Base-by-base conservation (phyloP, 2,888 invertebrate species). In the Oligia strigilis region DNA sequence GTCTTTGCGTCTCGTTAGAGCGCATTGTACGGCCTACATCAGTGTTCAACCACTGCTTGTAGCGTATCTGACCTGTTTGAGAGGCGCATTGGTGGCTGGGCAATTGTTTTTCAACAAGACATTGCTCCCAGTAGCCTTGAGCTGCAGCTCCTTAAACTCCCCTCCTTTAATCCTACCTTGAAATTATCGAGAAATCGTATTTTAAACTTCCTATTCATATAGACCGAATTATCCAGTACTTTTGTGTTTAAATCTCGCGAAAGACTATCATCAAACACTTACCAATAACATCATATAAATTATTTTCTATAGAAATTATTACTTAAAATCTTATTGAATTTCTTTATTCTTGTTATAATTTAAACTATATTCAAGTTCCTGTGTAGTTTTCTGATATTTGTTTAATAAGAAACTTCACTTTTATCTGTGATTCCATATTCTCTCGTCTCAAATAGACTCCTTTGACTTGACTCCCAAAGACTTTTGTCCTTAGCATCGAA, bases 31-130 rank as follows among this genome's bases (percentile, higher is more conserved):
- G 95, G 91, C 96, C 95, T 94, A 91, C 96, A 94, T 82, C 88
- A 87, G 95, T 96, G 96, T 89, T 97, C 96, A 97, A 97, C 96
- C 95, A 95, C 94, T 92, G 89, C 0, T 90, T 96, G 97, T 94
- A 93, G 87, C 46, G 94, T 96, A 95, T 95, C 96, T 96, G 95
- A 94, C 93, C 87, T 80, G 73, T 81, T 78, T 81, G 90, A 92
- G 93, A 93, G 91, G 92, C 93, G 94, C 92, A 82, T 75, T 89
- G 95, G 96, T 83, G 87, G 97, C 97, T 96, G 93, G 94, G 91
- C 96, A 96, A 96, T 97, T 88, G 97, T 96, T 92, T 97, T 97
- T 96, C 97, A 96, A 97, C 96, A 96, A 97, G 92, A 95, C 97
- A 96, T 97, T 97, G 97, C 8, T 89, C 90, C 93, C 90, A 83